Evolutionary conservation across 1,140 invertebrate genomes (phyloP).

Genomic region (Laupala kohalensis): DNA sequence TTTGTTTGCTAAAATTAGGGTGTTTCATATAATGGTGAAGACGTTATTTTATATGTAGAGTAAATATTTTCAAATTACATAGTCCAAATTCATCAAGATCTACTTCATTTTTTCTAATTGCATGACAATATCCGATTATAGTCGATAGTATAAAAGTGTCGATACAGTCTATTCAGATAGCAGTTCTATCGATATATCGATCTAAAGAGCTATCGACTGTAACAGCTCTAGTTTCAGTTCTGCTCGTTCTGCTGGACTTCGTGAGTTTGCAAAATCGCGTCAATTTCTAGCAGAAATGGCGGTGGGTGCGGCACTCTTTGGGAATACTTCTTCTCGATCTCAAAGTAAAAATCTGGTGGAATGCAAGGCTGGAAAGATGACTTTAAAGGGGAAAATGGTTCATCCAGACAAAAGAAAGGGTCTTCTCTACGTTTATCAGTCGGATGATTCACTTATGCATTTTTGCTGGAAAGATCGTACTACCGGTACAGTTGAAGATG

Average conservation of each 20-base stretch:
- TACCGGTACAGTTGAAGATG: conserved; percentile 61
- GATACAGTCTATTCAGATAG: no score
- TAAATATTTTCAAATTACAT: no score
- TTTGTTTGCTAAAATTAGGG: no score
- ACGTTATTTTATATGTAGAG: no score
- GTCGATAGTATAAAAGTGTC: no score
- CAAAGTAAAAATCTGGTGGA: conserved; percentile 87
- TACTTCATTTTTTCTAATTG: no score
- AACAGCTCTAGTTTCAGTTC: no score
- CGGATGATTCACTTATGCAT: conserved; percentile 92
- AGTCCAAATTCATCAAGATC: no score
- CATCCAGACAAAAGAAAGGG: conserved; percentile 93
- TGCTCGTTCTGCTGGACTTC: not conserved
- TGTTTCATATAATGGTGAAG: no score
- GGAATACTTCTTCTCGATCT: conserved; percentile 51
- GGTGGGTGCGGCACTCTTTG: conserved; percentile 53
- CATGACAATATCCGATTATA: no score
- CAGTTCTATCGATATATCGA: no score
- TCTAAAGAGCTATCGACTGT: no score
- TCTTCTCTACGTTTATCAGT: conserved; percentile 84
- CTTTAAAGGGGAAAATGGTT: conserved; percentile 85
- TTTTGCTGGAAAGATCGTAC: conserved; percentile 95
- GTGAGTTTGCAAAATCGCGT: not conserved
- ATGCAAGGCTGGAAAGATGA: conserved; percentile 95
- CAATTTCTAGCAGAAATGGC: conserved; percentile 28